Conservation (phyloP, 1,140 invertebrate species). For the Brachionus sp. region DNA sequence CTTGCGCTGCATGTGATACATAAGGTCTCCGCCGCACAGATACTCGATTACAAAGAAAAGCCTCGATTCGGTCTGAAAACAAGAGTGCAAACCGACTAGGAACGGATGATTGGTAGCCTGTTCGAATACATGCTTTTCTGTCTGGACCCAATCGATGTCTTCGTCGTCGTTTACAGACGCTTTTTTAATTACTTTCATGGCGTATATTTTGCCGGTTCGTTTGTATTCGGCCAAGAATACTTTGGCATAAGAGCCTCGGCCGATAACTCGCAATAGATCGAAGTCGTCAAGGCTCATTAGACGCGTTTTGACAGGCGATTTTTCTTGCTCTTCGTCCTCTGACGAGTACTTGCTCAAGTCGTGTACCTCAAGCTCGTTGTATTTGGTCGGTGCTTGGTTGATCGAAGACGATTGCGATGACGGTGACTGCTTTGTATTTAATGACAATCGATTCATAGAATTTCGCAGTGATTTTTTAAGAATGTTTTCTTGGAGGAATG, state of each 20-base stretch:
- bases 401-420: background rate
- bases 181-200: constrained; percentile 99
- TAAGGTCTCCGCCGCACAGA: constrained; percentile 96
- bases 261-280: constrained; percentile 93
- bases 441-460: background rate
- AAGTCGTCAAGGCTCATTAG: constrained; percentile 66
- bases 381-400: constrained; percentile 1
- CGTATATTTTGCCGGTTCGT: constrained; percentile 65
- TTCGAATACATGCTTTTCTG: constrained; percentile 99
- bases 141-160: constrained; percentile 99
- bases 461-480: background rate
- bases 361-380: background rate
- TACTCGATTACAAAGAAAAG: constrained; percentile 99
- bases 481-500: constrained; percentile 8
- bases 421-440: background rate
- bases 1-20: constrained; percentile 99
- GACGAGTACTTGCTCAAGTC: background rate
- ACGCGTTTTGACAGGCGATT: background rate
- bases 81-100: constrained; percentile 95
- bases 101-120: constrained; percentile 99
- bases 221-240: constrained; percentile 97
- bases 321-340: background rate
- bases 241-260: constrained; percentile 96
- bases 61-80: constrained; percentile 79
- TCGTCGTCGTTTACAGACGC: constrained; percentile 89